These are phyloP conservation scores for Sisor rabdophorus DNA, from an alignment of 2,113 vertebrate species.

Conservation along the genomic window DNA sequence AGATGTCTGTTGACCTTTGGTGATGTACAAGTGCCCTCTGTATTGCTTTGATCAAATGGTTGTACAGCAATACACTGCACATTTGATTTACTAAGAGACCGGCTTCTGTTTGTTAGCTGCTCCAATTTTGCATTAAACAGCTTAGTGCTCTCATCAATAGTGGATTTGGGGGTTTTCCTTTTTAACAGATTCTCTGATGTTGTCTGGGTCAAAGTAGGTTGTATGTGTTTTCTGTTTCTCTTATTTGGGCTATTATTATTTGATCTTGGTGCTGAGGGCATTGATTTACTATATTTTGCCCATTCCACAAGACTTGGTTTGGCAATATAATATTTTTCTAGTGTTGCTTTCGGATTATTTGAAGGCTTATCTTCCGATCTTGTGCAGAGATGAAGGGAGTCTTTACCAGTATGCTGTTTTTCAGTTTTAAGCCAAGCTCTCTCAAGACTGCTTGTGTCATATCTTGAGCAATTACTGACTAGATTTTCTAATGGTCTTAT, in stretches of 20 bases:
- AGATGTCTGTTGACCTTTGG: slow-evolving; percentile 38
- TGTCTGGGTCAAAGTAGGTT: slow-evolving; percentile 35
- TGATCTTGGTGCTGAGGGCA: slow-evolving; percentile 67
- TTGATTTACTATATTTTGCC: slow-evolving; percentile 72
- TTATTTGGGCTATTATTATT: slow-evolving; percentile 77
- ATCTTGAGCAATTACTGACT: neutral
- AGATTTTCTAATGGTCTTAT: neutral
- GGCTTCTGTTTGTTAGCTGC: slow-evolving; percentile 79
- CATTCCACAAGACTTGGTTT: slow-evolving; percentile 72
- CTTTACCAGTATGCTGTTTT: slow-evolving; percentile 55
- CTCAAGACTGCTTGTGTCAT: neutral
- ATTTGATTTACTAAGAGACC: slow-evolving; percentile 75
- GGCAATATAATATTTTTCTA: slow-evolving; percentile 73
- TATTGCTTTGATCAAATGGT: slow-evolving; percentile 77
- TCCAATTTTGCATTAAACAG: slow-evolving; percentile 88
- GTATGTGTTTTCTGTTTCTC: slow-evolving; percentile 48
- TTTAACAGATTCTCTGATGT: slow-evolving; percentile 29
- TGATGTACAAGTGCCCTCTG: slow-evolving; percentile 47
- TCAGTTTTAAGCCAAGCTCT: slow-evolving; percentile 23
- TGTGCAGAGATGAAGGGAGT: slow-evolving; percentile 42
- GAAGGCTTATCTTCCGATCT: slow-evolving; percentile 52
- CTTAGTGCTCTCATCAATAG: slow-evolving; percentile 74
- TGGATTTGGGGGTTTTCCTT: slow-evolving; percentile 61
- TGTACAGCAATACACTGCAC: slow-evolving; percentile 73
- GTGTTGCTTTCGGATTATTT: slow-evolving; percentile 65